A percentile compares a stretch with the other conserved stretches of the same genome.
These are phyloP conservation scores for Iguana delicatissima DNA, from an alignment of 2,797 vertebrate species.

Conservation along the genomic window DNA sequence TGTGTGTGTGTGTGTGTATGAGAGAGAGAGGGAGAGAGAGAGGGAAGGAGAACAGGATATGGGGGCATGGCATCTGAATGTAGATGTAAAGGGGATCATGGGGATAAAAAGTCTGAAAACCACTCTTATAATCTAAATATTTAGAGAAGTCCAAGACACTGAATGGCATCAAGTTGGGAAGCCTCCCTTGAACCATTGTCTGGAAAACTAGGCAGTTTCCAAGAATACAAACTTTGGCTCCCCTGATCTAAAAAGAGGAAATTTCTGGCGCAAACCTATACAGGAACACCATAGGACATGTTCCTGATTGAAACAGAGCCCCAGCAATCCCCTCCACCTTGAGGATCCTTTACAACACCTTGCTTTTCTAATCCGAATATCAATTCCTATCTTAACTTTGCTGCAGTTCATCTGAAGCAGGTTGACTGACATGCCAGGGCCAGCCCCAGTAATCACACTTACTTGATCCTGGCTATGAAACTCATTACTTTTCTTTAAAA, in stretches of 20 bases:
- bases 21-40: too few species aligned
- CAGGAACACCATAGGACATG: neutral
- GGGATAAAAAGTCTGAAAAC: too few species aligned
- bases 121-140: neutral
- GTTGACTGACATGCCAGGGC: too few species aligned
- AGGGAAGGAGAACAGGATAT: too few species aligned
- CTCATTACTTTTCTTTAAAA: neutral
- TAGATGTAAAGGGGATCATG: too few species aligned
- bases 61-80: too few species aligned
- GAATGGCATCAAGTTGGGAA: neutral
- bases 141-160: neutral
- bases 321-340: neutral
- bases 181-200: neutral
- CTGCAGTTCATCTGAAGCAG: neutral
- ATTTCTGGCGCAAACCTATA: neutral
- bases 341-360: neutral
- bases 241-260: neutral
- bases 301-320: neutral
- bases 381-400: neutral
- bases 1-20: too few species aligned
- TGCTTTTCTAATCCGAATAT: neutral
- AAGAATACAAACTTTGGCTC: too few species aligned
- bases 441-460: too few species aligned
- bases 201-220: neutral
- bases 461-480: neutral